Evolutionary conservation across 2,888 invertebrate genomes (phyloP), one percentile per base, ranked within the genome.

Genomic region (Spilarctia lutea): DNA sequence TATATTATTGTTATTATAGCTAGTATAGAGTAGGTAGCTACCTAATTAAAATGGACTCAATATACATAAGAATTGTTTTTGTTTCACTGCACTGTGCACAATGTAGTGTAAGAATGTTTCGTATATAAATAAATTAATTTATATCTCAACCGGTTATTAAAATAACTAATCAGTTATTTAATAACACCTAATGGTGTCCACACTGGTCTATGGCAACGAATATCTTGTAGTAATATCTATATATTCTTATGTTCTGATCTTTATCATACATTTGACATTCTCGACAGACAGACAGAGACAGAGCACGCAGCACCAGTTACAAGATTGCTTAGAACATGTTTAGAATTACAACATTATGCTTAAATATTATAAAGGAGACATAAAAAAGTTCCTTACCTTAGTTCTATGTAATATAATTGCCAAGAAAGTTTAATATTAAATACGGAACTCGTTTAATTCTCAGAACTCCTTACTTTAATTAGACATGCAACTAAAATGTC

Each of bases 401-500:
- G 13, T 27, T 56, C 4, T 60, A 60, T 27, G 27, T 60, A 0
- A 27, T 13, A 60, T 60, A 60, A 27, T 60, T 60, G 27, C 27
- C n/a, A 16, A 13, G 16, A 27, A 60, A 27, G 16, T 60, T 60
- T 1, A 27, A 16, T 60, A 27, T 60, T 56, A 27, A 42, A 3
- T n/a, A 13, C 11, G 52, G 24, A 24, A 52, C 20, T 52, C 52
- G 8, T 20, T 35, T 42, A 67, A 39, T 67, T 33, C 3, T n/a
- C 13, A 18, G 16, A 20, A 71, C 27, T 30, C 30, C 16, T 27
- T 27, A 48, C 60, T 65, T 27, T 27, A 63, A 48, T 20, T n/a
- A 7, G 20, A 63, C 66, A 74, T 66, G 39, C 70, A 74, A 10
- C 27, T 35, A 27, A 68, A 60, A 63, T 56, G 33, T 72, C 65